A percentile compares a stretch with the other conserved stretches of the same genome.
These are phyloP conservation scores for Papilio glaucus DNA, from an alignment of 1,140 invertebrate genomes.

Conservation along the genomic window DNA sequence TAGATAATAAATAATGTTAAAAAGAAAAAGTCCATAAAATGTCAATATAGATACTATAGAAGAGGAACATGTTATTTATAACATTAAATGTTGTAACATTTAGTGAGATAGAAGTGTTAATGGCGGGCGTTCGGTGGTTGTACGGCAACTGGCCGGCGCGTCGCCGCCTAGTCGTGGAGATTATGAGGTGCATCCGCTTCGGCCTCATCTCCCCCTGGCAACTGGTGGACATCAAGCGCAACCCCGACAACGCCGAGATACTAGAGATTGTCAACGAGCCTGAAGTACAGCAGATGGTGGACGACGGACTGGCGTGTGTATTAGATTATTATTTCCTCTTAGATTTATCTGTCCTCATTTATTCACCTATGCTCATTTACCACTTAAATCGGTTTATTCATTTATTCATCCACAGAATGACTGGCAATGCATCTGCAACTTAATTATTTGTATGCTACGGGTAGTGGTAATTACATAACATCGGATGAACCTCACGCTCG, in stretches of 20 bases:
- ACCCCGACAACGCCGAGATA: slow-evolving; percentile 88
- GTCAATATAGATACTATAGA: neutral
- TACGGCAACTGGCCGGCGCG: slow-evolving; percentile 86
- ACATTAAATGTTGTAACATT: neutral
- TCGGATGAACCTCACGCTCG: too few relatives aligned
- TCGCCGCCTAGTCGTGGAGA: slow-evolving; percentile 81
- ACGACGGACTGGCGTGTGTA: slow-evolving; percentile 88
- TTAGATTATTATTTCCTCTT: slow-evolving; percentile 2
- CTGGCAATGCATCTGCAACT: too few relatives aligned
- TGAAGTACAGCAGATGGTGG: slow-evolving; percentile 88
- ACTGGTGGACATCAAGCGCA: slow-evolving; percentile 87
- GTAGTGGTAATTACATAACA: too few relatives aligned
- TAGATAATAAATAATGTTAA: neutral
- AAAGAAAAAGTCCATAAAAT: neutral
- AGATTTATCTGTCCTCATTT: neutral
- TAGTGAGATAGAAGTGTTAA: slow-evolving; percentile 90
- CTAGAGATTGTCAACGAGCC: slow-evolving; percentile 86
- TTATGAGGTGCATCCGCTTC: slow-evolving; percentile 88
- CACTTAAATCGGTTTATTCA: too few relatives aligned
- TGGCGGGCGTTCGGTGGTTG: slow-evolving; percentile 90
- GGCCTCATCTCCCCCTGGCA: slow-evolving; percentile 90
- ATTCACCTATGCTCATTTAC: neutral
- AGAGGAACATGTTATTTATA: neutral
- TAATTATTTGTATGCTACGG: too few relatives aligned
- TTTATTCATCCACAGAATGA: too few relatives aligned